Conservation (phyloP, 1,140 invertebrate genomes). For the Anastrepha obliqua region DNA sequence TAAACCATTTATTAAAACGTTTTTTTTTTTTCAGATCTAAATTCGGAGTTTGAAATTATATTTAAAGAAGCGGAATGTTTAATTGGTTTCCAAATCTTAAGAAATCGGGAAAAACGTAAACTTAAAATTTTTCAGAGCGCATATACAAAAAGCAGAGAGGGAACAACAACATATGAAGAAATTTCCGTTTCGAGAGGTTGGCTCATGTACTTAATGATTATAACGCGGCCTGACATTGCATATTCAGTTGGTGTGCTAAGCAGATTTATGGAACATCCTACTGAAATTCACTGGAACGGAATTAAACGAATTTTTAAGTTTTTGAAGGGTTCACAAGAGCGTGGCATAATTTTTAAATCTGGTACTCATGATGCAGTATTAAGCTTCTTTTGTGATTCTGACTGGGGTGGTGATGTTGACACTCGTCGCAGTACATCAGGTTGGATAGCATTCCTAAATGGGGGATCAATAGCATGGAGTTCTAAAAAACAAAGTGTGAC, state of each 20-base stretch:
- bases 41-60: background rate
- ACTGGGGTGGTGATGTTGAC: constrained; percentile 70
- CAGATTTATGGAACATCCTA: constrained; percentile 69
- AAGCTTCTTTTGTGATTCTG: constrained; percentile 70
- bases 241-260: constrained; percentile 66
- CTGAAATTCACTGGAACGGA: constrained; percentile 59
- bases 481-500: constrained; percentile 74
- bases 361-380: background rate
- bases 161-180: constrained; percentile 2
- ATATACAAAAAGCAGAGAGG: constrained; percentile 22
- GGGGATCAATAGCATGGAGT: constrained; percentile 72
- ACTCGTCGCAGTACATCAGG: constrained; percentile 65
- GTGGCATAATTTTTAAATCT: constrained; percentile 4
- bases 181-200: constrained; percentile 64
- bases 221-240: constrained; percentile 71
- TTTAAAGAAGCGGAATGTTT: constrained; percentile 50
- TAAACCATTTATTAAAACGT: no score
- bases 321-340: constrained; percentile 62
- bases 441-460: constrained; percentile 67
- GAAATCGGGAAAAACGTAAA: background rate
- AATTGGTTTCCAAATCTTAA: constrained; percentile 52
- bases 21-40: no score
- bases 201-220: constrained; percentile 69
- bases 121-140: constrained; percentile 51
- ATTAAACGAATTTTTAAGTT: constrained; percentile 69